phyloP scores from a whole-genome alignment of 2,888 invertebrate genomes.

The Ophioninae sp. region DNA sequence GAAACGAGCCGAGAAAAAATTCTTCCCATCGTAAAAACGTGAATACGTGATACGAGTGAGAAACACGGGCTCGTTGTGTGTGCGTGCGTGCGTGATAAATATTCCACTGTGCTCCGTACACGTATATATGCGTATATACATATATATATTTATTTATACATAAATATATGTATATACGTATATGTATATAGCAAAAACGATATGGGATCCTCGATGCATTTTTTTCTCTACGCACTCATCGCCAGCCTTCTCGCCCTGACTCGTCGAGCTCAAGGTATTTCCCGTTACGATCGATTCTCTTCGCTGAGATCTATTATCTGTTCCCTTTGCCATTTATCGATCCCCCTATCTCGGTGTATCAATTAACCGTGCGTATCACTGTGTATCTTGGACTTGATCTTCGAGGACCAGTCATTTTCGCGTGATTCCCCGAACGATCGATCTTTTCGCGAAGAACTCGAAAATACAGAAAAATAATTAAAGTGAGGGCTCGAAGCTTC shows the following conservation, averaged over 20 bases:
- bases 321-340: background rate
- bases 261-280: constrained; percentile 49
- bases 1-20: background rate
- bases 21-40: constrained; percentile 1
- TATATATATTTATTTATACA: background rate
- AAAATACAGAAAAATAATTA: too few species aligned
- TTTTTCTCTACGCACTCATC: constrained; percentile 35
- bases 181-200: constrained; percentile 14
- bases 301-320: background rate
- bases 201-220: constrained; percentile 52
- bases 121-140: too few species aligned
- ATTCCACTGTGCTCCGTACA: constrained; percentile 12
- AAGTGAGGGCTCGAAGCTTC: too few species aligned
- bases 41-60: background rate
- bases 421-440: too few species aligned
- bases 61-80: background rate
- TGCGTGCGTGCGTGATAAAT: constrained; percentile 2
- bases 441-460: too few species aligned
- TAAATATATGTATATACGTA: background rate
- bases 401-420: too few species aligned
- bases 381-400: too few species aligned
- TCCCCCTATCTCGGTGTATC: background rate
- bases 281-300: background rate
- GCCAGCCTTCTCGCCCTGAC: constrained; percentile 23
- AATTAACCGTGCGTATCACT: too few species aligned